Evolutionary conservation across 2,888 invertebrate species (phyloP).

Genomic region (Erebia palarica): DNA sequence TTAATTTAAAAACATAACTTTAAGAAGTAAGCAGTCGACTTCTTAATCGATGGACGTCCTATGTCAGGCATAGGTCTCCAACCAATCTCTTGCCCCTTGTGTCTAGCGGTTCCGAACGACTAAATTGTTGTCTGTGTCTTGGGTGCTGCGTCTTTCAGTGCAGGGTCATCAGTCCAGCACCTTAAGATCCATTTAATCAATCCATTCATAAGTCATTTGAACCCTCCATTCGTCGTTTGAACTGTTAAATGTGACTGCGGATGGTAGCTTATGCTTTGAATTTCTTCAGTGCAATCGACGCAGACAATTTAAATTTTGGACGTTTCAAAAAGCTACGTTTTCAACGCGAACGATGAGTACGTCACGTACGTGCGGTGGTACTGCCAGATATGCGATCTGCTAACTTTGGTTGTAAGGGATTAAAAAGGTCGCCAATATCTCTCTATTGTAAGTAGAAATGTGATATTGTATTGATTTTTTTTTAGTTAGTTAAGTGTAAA

Average conservation of each 20-base stretch:
- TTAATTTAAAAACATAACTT: not conserved
- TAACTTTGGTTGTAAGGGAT: constrained; percentile 57
- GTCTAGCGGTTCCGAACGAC: too few species aligned
- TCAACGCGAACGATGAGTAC: not conserved
- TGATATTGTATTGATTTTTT: constrained; percentile 82
- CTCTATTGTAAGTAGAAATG: constrained; percentile 83
- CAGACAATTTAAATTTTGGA: too few species aligned
- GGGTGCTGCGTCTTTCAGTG: not conserved
- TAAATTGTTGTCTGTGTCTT: too few species aligned
- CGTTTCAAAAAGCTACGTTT: not conserved
- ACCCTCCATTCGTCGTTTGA: too few species aligned
- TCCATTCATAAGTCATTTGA: too few species aligned
- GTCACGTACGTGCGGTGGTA: not conserved
- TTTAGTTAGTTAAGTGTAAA: constrained; percentile 70
- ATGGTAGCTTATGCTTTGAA: not conserved
- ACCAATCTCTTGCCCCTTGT: too few species aligned
- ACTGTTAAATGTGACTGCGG: not conserved
- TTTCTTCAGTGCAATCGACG: not conserved
- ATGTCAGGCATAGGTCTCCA: not conserved
- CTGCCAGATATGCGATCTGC: constrained; percentile 6
- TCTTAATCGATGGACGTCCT: not conserved
- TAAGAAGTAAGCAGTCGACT: not conserved
- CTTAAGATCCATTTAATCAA: not conserved
- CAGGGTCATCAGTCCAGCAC: not conserved
- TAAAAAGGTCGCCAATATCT: constrained; percentile 74